Percentiles rank a stretch among this genome's conserved stretches.
Evolutionary conservation across 2,797 vertebrate species (phyloP).

Genomic region (Spinibarbus caldwelli): DNA sequence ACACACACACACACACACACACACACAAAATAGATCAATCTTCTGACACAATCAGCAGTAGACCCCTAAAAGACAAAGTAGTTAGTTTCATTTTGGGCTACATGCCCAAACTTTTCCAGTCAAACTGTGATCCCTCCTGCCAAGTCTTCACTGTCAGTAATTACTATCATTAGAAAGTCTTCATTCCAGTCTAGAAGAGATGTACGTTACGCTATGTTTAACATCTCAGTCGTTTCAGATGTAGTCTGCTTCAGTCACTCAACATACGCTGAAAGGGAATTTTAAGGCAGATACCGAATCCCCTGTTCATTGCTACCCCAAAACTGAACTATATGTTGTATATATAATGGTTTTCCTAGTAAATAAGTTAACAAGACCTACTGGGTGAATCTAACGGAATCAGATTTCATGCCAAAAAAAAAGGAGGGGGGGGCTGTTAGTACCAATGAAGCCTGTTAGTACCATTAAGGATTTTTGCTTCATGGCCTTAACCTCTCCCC

Average conservation of each 20-base stretch:
- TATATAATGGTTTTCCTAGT: background rate
- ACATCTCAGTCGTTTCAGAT: slow-evolving; percentile 43
- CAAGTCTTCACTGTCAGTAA: slow-evolving; percentile 46
- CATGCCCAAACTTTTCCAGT: slow-evolving; percentile 35
- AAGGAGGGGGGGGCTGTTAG: no score
- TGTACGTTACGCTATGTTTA: slow-evolving; percentile 40
- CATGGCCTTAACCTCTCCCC: no score
- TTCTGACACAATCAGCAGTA: slow-evolving; percentile 35
- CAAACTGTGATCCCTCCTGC: slow-evolving; percentile 49
- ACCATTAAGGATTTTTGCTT: background rate
- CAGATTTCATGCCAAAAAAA: background rate
- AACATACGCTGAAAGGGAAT: slow-evolving; percentile 33
- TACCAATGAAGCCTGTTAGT: background rate
- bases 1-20: no score
- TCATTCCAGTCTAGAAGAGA: slow-evolving; percentile 42
- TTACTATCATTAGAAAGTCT: slow-evolving; percentile 56
- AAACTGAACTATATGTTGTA: background rate
- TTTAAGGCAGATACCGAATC: slow-evolving; percentile 42
- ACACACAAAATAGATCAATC: background rate
- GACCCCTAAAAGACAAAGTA: slow-evolving; percentile 16
- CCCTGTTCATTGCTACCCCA: background rate
- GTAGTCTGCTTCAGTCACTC: slow-evolving; percentile 25
- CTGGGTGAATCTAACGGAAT: background rate
- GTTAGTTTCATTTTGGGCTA: slow-evolving; percentile 27
- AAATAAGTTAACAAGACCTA: background rate